phyloP scores from a whole-genome alignment of 2,113 vertebrate genomes.

The Brevimyrus niger region DNA sequence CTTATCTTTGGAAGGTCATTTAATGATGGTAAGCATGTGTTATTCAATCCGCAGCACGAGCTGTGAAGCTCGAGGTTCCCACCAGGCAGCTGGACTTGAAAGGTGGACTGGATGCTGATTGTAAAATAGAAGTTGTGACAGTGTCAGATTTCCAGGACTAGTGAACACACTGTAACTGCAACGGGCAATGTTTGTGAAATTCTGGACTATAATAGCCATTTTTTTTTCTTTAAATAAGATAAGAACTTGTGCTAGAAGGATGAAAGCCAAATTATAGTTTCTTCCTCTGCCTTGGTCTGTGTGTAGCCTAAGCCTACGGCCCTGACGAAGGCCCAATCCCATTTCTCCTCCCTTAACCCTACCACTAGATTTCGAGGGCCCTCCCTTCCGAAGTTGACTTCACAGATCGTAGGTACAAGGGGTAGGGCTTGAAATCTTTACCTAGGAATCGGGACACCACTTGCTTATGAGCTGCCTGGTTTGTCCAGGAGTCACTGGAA shows the following conservation, averaged over 20 bases:
- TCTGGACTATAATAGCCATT: neutral
- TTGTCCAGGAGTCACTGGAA: too few species aligned
- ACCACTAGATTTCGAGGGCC: too few species aligned
- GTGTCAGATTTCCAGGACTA: neutral
- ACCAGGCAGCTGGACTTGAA: neutral
- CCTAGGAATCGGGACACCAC: too few species aligned
- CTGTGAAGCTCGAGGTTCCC: neutral
- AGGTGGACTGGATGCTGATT: neutral
- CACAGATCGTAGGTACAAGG: too few species aligned
- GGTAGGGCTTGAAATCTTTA: too few species aligned
- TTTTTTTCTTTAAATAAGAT: neutral
- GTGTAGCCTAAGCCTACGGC: neutral
- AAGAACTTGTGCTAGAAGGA: neutral
- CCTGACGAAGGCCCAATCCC: too few species aligned
- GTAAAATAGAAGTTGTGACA: neutral
- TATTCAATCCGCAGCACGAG: too few species aligned
- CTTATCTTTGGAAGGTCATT: too few species aligned
- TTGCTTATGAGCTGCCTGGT: too few species aligned
- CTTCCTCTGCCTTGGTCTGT: neutral
- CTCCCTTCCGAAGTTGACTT: too few species aligned
- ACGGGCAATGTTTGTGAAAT: neutral
- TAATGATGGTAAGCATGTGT: too few species aligned
- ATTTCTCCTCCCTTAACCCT: too few species aligned
- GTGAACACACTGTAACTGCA: neutral
- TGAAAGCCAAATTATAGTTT: neutral